Percentiles rank a stretch among this genome's conserved stretches.
Evolutionary conservation across 2,113 vertebrate species (phyloP).

Genomic region (Bothrops jararaca): DNA sequence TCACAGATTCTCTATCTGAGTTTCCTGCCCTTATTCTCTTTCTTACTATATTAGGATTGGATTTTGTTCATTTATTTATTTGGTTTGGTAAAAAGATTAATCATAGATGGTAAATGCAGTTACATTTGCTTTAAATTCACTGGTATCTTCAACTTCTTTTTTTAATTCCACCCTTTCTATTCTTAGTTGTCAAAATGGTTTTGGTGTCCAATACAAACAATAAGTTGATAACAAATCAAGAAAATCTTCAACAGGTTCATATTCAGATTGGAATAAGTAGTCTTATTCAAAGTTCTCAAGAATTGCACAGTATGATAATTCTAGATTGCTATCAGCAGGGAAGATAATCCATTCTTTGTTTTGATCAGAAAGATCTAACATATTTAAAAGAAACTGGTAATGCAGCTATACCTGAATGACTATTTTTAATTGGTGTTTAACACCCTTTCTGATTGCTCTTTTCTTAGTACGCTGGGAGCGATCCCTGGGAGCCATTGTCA

Average conservation of each 20-base stretch:
- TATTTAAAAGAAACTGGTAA: neutral
- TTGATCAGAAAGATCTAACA: neutral
- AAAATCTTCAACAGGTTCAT: neutral
- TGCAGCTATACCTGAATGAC: neutral
- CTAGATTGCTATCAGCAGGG: neutral
- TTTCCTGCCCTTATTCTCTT: neutral
- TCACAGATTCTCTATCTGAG: neutral
- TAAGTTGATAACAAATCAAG: neutral
- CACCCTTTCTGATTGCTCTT: slow-evolving; percentile 41
- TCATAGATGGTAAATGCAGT: neutral
- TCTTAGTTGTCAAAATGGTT: neutral
- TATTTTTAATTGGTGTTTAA: slow-evolving; percentile 32
- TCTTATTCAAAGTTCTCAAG: neutral
- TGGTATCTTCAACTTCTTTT: neutral
- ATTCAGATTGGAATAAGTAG: neutral
- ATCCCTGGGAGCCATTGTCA: slow-evolving; percentile 77
- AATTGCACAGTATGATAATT: neutral
- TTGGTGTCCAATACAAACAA: neutral
- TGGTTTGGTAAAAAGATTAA: neutral
- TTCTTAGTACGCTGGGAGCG: slow-evolving; percentile 93
- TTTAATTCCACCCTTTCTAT: neutral
- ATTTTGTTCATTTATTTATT: neutral
- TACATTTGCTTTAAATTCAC: neutral
- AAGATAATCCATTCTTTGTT: neutral
- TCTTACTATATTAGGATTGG: neutral